Percentiles rank a stretch among this genome's conserved stretches.
Conservation (phyloP, 2,797 vertebrate genomes). For the Semaprochilodus insignis region DNA sequence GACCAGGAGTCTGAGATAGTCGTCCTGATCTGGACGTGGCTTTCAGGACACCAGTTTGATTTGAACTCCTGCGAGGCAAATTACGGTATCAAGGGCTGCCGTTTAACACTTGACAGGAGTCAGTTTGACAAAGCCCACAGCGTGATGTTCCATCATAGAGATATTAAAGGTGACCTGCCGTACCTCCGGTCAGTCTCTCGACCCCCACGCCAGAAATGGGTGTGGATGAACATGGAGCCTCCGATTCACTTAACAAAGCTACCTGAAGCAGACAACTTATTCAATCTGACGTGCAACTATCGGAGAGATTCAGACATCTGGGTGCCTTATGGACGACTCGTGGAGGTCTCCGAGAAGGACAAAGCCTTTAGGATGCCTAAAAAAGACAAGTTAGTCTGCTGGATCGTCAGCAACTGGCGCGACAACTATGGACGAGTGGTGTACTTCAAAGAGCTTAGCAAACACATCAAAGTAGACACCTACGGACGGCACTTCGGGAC, state of each 20-base stretch:
- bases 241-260: accelerated
- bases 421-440: neutral
- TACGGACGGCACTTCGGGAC: slow-evolving; percentile 12
- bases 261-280: neutral
- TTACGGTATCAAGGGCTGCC: slow-evolving; percentile 13
- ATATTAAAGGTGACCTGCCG: slow-evolving; percentile 26
- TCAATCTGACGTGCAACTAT: slow-evolving; percentile 64
- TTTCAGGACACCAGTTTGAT: neutral
- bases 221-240: too few relatives aligned
- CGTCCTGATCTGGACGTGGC: slow-evolving; percentile 48
- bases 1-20: neutral
- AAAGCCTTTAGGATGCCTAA: slow-evolving; percentile 2
- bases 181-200: slow-evolving; percentile 35
- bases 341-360: neutral
- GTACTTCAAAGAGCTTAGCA: slow-evolving; percentile 13
- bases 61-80: neutral
- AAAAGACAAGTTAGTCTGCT: slow-evolving; percentile 26
- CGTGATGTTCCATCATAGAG: slow-evolving; percentile 60
- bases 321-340: slow-evolving; percentile 49
- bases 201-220: too few relatives aligned
- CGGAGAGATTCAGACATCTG: slow-evolving; percentile 54
- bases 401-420: slow-evolving; percentile 31
- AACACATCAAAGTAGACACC: slow-evolving; percentile 12
- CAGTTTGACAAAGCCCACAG: slow-evolving; percentile 42
- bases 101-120: neutral